Conservation (phyloP, 1,140 invertebrate genomes). For the Nephotettix cincticeps region DNA sequence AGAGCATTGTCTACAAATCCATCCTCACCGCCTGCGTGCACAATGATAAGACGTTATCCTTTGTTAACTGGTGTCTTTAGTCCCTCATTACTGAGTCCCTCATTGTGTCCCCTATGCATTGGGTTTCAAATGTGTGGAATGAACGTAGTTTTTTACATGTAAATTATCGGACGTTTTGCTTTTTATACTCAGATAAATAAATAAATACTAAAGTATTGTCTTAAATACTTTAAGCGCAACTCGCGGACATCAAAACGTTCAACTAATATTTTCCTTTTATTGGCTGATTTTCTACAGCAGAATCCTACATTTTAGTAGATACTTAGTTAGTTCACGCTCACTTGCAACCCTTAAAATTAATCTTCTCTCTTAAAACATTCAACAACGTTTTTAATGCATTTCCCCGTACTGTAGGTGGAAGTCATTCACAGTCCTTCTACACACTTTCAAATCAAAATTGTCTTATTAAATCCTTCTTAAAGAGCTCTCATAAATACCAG, state of each 20-base stretch:
- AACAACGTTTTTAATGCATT: neutral
- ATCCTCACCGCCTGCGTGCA: slow-evolving; percentile 19
- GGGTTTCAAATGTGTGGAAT: neutral
- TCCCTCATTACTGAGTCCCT: neutral
- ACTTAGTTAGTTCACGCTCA: slow-evolving; percentile 10
- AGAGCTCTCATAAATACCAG: no score
- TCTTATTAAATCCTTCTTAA: no score
- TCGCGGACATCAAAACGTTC: slow-evolving; percentile 24
- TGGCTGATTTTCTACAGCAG: slow-evolving; percentile 8
- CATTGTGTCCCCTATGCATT: neutral
- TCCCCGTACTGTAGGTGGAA: slow-evolving; percentile 2
- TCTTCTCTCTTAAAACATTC: slow-evolving; percentile 13
- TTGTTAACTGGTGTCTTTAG: slow-evolving; percentile 12
- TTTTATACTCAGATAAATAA: neutral
- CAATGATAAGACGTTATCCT: slow-evolving; percentile 18
- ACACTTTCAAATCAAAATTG: no score
- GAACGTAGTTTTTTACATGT: slow-evolving; percentile 18
- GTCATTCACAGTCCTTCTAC: slow-evolving; percentile 2
- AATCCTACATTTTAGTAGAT: slow-evolving; percentile 23
- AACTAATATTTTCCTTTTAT: slow-evolving; percentile 27
- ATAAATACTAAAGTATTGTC: no score
- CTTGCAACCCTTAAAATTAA: slow-evolving; percentile 26
- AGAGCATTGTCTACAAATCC: slow-evolving; percentile 22
- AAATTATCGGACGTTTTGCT: slow-evolving; percentile 12
- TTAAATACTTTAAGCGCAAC: slow-evolving; percentile 23